Base-by-base conservation (phyloP, 2,113 vertebrate species). In the Amblyopsis rosae region DNA sequence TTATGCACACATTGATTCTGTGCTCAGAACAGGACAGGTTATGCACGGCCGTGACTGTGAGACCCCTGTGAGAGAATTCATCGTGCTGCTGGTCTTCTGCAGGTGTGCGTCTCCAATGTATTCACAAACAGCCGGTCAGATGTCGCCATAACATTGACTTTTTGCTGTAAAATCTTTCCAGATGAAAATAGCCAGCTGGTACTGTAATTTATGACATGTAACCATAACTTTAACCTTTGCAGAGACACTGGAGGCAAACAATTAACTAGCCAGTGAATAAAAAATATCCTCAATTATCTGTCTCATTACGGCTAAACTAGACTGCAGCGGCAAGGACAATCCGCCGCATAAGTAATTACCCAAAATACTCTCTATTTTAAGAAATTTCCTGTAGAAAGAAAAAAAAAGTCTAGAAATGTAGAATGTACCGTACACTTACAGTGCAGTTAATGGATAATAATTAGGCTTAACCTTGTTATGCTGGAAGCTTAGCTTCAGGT, bases 191-290 rank as follows among this genome's bases (percentile, higher is more conserved):
- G 89, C 90, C 91, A 88, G 92, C 91, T 90, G 91, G 87, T 87
- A 86, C 86, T 76, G 87, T 92, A 93, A 91, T 93, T 92, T 91
- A 87, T 92, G 91, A 92, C 91, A 92, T 77, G 87, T 83, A 90
- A 89, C 90, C 88, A 89, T 88, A 91, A 92, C 90, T 92, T 90
- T 92, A 92, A 94, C 92, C 92, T 93, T 93, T 92, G 84, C 87
- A 26, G 86, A 86, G 88, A 92, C 89, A 86, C 89, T 83, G 80
- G 86, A 90, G 90, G 90, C 90, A 92, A 92, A 90, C 90, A 93
- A 92, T 94, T 94, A 93, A 93, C 87, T 86, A 88, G 79, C 88
- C 87, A 90, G 78, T 90, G 87, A 90, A 91, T 88, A 90, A 86
- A 91, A 92, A 92, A 90, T 86, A 88, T 86, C 87, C 82, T 88